phyloP scores from a whole-genome alignment of 2,888 invertebrate species.

The Diarsia brunnea region DNA sequence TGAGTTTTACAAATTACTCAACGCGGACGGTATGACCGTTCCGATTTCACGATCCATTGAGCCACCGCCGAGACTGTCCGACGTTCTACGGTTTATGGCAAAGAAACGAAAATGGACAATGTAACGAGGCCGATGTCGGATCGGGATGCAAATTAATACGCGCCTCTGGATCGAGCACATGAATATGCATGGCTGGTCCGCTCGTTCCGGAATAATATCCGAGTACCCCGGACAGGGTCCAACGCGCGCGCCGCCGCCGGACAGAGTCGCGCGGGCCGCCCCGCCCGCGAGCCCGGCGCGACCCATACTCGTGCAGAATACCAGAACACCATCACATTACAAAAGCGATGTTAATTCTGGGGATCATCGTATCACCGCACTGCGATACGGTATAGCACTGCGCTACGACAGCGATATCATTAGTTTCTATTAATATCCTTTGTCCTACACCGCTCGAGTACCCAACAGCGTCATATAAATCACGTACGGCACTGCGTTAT shows the following conservation, averaged over 20 bases:
- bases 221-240: slow-evolving; percentile 72
- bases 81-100: slow-evolving; percentile 73
- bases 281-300: slow-evolving; percentile 34
- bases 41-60: slow-evolving; percentile 79
- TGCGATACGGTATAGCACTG: slow-evolving; percentile 22
- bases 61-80: slow-evolving; percentile 70
- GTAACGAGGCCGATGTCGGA: slow-evolving; percentile 81
- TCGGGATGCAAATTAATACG: slow-evolving; percentile 90
- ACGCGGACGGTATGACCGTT: slow-evolving; percentile 63
- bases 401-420: slow-evolving; percentile 27
- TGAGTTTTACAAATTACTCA: slow-evolving; percentile 65
- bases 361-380: slow-evolving; percentile 25
- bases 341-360: slow-evolving; percentile 54
- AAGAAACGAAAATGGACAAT: slow-evolving; percentile 86
- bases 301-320: slow-evolving; percentile 64
- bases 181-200: slow-evolving; percentile 87
- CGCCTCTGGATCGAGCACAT: slow-evolving; percentile 85
- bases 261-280: slow-evolving; percentile 32
- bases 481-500: slow-evolving; percentile 40
- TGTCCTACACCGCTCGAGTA: slow-evolving; percentile 27
- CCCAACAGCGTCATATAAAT: slow-evolving; percentile 51
- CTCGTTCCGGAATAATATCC: slow-evolving; percentile 86
- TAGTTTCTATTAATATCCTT: slow-evolving; percentile 55
- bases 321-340: slow-evolving; percentile 57
- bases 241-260: slow-evolving; percentile 57